A percentile compares a stretch with the other conserved stretches of the same genome.
Conservation (phyloP, 2,113 vertebrate species). For the Australoheros scitulus region DNA sequence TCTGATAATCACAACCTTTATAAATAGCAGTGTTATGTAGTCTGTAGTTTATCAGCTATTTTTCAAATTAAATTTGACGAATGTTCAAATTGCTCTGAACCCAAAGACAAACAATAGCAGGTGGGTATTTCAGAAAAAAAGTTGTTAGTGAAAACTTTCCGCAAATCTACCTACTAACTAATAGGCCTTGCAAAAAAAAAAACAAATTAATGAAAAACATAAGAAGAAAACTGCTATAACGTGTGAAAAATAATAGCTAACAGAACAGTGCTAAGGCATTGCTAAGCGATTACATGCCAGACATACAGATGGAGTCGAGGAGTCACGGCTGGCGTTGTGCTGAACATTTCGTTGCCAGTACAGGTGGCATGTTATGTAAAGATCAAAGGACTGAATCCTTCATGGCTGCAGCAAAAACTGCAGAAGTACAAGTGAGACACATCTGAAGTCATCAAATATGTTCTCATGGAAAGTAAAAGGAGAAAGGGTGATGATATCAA, state of each 20-base stretch:
- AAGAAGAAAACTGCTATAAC: background rate
- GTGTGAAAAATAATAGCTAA: background rate
- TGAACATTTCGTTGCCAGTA: constrained; percentile 21
- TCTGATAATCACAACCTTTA: constrained; percentile 7
- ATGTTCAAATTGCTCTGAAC: background rate
- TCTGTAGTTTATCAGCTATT: background rate
- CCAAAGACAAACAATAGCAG: background rate
- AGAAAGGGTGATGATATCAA: background rate
- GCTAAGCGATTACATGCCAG: background rate
- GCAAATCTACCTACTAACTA: background rate
- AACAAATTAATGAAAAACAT: background rate
- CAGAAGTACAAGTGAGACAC: background rate
- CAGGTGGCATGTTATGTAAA: constrained; percentile 16
- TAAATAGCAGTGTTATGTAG: background rate
- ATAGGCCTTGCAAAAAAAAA: background rate
- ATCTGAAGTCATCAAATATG: constrained; percentile 2
- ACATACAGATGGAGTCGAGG: constrained; percentile 21
- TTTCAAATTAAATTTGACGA: background rate
- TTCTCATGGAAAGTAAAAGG: background rate
- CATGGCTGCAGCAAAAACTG: background rate
- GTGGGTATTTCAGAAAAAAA: background rate
- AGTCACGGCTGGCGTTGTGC: constrained; percentile 20
- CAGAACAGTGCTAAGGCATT: background rate
- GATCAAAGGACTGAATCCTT: constrained; percentile 22
- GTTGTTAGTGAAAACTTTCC: background rate